Conservation (phyloP, 2,888 invertebrate species). For the Dinocampus coccinellae region DNA sequence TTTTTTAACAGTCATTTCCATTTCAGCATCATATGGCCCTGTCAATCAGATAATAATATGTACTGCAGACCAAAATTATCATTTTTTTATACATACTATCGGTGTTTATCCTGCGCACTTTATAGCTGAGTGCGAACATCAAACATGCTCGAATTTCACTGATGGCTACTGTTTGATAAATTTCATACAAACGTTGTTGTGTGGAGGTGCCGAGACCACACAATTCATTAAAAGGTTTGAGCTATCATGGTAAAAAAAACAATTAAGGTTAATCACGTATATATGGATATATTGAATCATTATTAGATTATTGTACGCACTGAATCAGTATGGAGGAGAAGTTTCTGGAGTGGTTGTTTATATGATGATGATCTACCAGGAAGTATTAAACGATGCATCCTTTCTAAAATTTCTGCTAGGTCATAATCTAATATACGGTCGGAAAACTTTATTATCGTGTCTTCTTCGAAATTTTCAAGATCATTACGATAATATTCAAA, state of each 20-base stretch:
- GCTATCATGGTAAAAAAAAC: neutral
- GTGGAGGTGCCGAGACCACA: neutral
- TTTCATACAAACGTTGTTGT: neutral
- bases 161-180: neutral
- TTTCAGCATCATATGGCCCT: neutral
- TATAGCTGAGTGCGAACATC: neutral
- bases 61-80: neutral
- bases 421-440: neutral
- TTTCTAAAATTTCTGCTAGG: neutral
- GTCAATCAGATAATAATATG: neutral
- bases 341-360: neutral
- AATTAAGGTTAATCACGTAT: too few species aligned
- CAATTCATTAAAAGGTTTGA: neutral
- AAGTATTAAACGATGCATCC: neutral
- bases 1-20: neutral
- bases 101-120: neutral
- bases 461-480: neutral
- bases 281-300: too few species aligned
- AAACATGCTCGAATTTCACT: neutral
- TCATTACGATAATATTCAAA: neutral
- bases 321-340: neutral
- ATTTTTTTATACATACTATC: neutral
- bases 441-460: neutral
- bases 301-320: neutral
- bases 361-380: neutral